A percentile compares a stretch with the other conserved stretches of the same genome.
phyloP scores from a whole-genome alignment of 2,888 invertebrate genomes.

The Brachyptera risi region DNA sequence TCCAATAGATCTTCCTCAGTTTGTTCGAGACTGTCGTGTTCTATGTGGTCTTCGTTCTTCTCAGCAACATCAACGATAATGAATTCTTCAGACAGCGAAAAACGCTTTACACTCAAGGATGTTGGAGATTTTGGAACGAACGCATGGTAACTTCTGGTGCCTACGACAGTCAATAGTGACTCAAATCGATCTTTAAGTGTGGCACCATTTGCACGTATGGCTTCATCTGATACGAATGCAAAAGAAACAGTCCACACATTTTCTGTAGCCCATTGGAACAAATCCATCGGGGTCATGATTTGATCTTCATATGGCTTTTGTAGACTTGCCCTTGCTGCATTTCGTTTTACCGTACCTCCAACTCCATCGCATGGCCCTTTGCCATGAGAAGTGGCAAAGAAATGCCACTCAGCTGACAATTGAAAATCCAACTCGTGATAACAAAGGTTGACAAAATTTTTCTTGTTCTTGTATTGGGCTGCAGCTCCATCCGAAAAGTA shows the following conservation, averaged over 20 bases:
- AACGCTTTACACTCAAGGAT: background rate
- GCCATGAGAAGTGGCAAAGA: constrained; percentile 31
- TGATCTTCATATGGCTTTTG: constrained; percentile 25
- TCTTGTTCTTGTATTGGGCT: constrained; percentile 10
- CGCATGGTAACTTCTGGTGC: background rate
- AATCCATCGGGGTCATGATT: constrained; percentile 20
- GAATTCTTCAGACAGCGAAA: background rate
- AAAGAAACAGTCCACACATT: constrained; percentile 3
- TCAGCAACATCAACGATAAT: too few species aligned
- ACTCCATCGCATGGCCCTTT: constrained; percentile 32
- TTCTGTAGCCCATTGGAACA: constrained; percentile 21
- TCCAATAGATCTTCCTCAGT: too few species aligned
- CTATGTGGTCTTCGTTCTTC: too few species aligned
- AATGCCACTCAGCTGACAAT: constrained; percentile 31
- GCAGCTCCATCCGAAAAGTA: constrained; percentile 12
- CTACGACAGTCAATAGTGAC: background rate
- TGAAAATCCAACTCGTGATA: constrained; percentile 20
- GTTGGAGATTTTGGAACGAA: background rate
- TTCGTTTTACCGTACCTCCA: constrained; percentile 32
- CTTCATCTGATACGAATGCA: constrained; percentile 6
- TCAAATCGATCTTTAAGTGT: background rate
- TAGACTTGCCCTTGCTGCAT: constrained; percentile 23
- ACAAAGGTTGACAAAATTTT: background rate
- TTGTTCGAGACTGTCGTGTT: too few species aligned
- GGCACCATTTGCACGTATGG: background rate